phyloP scores from a whole-genome alignment of 2,113 vertebrate species.

The Poeciliopsis occidentalis region DNA sequence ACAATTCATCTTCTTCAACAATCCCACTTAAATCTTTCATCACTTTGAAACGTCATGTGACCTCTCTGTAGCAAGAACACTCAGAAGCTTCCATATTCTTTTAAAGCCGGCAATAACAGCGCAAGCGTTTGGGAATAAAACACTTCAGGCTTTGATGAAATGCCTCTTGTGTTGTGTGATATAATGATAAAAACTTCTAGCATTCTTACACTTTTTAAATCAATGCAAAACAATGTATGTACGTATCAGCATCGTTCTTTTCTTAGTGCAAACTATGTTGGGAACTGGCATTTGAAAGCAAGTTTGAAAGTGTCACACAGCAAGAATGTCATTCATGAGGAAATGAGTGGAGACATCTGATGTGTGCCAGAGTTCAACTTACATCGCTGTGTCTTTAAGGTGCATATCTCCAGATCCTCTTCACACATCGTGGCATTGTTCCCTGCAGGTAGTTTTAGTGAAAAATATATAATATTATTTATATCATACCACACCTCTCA shows the following conservation, averaged over 20 bases:
- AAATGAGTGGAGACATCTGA: background rate
- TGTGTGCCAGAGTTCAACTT: slow-evolving; percentile 26
- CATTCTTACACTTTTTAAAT: background rate
- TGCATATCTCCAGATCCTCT: slow-evolving; percentile 67
- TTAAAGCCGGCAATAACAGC: too few relatives aligned
- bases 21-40: too few relatives aligned
- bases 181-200: background rate
- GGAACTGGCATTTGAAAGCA: background rate
- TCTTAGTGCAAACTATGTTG: background rate
- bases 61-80: too few relatives aligned
- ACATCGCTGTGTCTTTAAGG: slow-evolving; percentile 48
- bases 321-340: background rate
- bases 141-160: background rate
- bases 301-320: background rate
- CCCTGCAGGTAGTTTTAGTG: slow-evolving; percentile 63
- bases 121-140: background rate
- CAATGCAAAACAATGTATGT: background rate
- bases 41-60: too few relatives aligned
- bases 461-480: slow-evolving; percentile 26
- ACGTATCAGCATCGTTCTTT: background rate
- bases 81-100: too few relatives aligned
- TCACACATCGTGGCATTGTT: slow-evolving; percentile 50
- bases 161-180: background rate
- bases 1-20: too few relatives aligned
- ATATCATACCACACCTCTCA: background rate